phyloP scores from a whole-genome alignment of 1,140 invertebrate genomes.

The Trinorchestia longiramus region DNA sequence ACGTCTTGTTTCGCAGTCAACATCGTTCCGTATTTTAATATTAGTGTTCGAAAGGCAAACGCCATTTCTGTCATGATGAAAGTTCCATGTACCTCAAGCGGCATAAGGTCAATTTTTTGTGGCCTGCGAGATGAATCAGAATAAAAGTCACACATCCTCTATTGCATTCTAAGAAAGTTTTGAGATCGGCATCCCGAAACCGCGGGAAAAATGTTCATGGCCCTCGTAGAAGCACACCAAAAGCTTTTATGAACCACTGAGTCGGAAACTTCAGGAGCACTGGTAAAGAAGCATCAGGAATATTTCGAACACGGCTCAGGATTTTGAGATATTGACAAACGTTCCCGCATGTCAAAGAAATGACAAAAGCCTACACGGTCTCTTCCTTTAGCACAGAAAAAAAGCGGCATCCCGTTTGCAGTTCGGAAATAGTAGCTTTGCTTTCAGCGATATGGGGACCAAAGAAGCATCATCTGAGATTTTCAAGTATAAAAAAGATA shows the following conservation, averaged over 20 bases:
- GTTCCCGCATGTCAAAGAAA: neutral
- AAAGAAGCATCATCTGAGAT: neutral
- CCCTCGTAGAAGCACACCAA: neutral
- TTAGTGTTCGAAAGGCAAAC: no score
- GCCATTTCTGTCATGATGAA: no score
- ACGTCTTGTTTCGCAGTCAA: no score
- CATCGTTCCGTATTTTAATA: no score
- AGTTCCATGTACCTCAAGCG: neutral
- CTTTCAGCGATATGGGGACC: neutral
- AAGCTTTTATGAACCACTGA: neutral
- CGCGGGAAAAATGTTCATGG: conserved; percentile 1
- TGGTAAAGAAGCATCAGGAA: neutral
- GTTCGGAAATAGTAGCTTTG: neutral
- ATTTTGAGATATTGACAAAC: conserved; percentile 26
- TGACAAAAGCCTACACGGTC: conserved; percentile 21
- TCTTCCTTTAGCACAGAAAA: neutral
- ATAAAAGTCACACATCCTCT: neutral
- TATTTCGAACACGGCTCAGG: neutral
- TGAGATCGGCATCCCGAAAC: neutral
- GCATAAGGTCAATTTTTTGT: neutral
- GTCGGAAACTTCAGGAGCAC: neutral
- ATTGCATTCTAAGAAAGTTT: neutral
- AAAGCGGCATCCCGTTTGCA: neutral
- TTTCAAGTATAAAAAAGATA: neutral
- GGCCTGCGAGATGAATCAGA: neutral